phyloP scores from a whole-genome alignment of 2,797 vertebrate genomes.

The Sphenodon punctatus region DNA sequence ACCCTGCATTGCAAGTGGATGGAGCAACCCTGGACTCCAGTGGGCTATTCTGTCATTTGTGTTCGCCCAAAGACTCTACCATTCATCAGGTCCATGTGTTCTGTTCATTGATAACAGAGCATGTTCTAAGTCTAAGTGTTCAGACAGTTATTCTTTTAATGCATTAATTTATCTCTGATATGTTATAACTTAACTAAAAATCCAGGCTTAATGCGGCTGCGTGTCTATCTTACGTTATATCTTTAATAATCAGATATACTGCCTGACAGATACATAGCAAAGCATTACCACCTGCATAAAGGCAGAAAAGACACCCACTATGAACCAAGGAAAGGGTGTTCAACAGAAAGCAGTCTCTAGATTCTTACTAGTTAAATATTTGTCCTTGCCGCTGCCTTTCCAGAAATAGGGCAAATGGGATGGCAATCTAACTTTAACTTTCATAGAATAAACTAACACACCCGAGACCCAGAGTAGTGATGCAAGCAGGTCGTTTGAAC shows the following conservation, averaged over 20 bases:
- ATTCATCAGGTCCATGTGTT: not conserved
- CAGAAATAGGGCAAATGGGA: constrained; percentile 53
- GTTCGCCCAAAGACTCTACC: not conserved
- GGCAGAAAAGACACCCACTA: not conserved
- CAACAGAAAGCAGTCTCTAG: not conserved
- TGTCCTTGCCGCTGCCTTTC: constrained; percentile 59
- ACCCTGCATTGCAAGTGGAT: too few species aligned
- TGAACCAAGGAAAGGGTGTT: constrained; percentile 3
- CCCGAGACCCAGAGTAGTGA: constrained; percentile 57
- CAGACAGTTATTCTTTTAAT: not conserved
- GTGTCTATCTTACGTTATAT: not conserved
- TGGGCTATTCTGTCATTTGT: too few species aligned
- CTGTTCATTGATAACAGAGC: not conserved
- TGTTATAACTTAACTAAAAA: not conserved
- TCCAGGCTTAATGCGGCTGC: not conserved
- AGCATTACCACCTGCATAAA: not conserved
- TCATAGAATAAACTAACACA: constrained; percentile 61
- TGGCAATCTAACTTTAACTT: constrained; percentile 71
- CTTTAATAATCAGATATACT: not conserved
- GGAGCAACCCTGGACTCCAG: too few species aligned
- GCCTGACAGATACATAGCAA: not conserved
- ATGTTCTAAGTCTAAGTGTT: too few species aligned
- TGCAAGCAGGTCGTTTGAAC: constrained; percentile 67
- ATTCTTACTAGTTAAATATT: constrained; percentile 56
- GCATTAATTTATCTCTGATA: not conserved